Base-by-base conservation (phyloP, 2,888 invertebrate species). In the Idaea straminata region DNA sequence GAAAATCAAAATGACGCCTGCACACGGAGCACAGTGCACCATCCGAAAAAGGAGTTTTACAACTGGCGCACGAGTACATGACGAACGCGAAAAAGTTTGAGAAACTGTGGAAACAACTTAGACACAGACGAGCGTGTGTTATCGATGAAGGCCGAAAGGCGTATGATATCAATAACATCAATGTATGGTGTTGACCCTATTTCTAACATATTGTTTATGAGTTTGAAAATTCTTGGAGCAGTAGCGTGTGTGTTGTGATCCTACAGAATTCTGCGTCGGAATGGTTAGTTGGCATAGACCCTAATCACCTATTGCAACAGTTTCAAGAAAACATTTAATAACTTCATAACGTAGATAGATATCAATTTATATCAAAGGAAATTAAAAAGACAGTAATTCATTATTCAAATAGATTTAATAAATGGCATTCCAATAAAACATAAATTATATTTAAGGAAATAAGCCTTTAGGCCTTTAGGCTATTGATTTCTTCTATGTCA, bases 401-500 rank as follows among this genome's bases (percentile, higher is more conserved):
- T 47, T 47, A 47, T 47, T 47, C 10, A 47, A 7, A 10, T 47
- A 13, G 13, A 47, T 47, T 47, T 47, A 2, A 47, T 7, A 47
- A 47, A 47, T 47, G 47, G 10, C 7, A 47, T 47, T 6, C 13
- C 13, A 13, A 13, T 47, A 13, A 47, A 47, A 7, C 47, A 47
- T 59, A 34, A 59, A 25, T 59, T 59, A 59, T 34, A 25, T 59
- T 34, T 59, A 59, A 58, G 68, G 74, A 75, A 81, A 81, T 81
- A 73, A 77, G 78, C 47, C 80, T 77, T 73, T 75, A n/a, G n/a
- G n/a, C n/a, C n/a, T n/a, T 73, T 75, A 75, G 72, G 67, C 75
- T 77, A 79, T 80, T 81, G 82, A 77, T 78, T 81, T 74, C 77
- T 77, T 77, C 25, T 71, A 75, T 65, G 78, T 76, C 71, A 71